Evolutionary conservation across 2,888 invertebrate species (phyloP).

Genomic region (Drosophila maculinotata): DNA sequence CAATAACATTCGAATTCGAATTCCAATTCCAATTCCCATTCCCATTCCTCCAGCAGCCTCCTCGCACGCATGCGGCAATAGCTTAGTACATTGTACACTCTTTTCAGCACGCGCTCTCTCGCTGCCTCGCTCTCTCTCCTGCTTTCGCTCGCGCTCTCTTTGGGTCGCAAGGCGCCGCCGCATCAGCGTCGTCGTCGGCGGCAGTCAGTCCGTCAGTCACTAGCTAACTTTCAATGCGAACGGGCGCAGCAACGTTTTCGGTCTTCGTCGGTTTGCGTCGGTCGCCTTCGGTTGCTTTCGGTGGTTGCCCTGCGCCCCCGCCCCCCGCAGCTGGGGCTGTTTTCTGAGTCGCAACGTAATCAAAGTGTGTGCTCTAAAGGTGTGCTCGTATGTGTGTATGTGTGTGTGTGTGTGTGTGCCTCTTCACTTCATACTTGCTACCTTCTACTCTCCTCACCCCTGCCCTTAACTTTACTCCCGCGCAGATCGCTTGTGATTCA

Average conservation of each 20-base stretch:
- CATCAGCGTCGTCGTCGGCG: constrained; percentile 18
- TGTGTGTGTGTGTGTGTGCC: constrained; percentile 8
- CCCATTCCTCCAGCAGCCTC: constrained; percentile 24
- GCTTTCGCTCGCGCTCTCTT: constrained; percentile 23
- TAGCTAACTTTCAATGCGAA: constrained; percentile 71
- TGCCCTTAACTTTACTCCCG: constrained; percentile 8
- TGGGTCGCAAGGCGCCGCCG: constrained; percentile 32
- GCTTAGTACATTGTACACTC: constrained; percentile 21
- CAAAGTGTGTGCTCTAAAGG: constrained; percentile 40
- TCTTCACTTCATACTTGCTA: too few species aligned
- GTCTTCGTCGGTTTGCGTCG: constrained; percentile 24
- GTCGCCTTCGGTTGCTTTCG: constrained; percentile 29
- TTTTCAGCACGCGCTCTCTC: constrained; percentile 7
- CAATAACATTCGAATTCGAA: too few species aligned
- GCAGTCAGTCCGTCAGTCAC: constrained; percentile 54
- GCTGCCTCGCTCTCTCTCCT: constrained; percentile 5
- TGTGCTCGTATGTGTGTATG: constrained; percentile 16
- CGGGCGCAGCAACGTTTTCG: constrained; percentile 38
- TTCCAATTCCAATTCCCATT: too few species aligned
- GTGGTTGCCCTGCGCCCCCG: not conserved
- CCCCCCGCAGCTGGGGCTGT: constrained; percentile 15
- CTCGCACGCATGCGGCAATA: constrained; percentile 47
- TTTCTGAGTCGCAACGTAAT: constrained; percentile 24
- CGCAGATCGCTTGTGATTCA: constrained; percentile 47
- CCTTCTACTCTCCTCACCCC: too few species aligned